A percentile compares a stretch with the other conserved stretches of the same genome.
These are phyloP conservation scores for Agelas oroides DNA, from an alignment of 37 sponge, comb jelly and placozoan genomes.

Conservation along the genomic window DNA sequence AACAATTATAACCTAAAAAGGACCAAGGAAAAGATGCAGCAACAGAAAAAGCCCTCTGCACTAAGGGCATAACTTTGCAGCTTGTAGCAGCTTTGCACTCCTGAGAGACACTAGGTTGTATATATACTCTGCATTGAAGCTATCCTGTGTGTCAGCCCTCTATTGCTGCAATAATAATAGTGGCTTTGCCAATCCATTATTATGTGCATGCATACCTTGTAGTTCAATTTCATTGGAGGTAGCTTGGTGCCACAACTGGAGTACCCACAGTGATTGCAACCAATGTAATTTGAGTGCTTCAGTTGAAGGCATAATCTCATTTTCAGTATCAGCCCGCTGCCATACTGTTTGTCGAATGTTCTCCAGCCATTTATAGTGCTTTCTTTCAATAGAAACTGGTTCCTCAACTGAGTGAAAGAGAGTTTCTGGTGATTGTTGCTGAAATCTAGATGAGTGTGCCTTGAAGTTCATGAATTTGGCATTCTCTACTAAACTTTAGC, in stretches of 20 bases:
- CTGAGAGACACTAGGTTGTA: too few relatives aligned
- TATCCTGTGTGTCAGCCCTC: background rate
- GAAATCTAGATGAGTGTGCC: background rate
- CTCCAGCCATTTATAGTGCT: background rate
- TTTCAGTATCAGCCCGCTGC: constrained; percentile 12
- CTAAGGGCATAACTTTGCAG: too few relatives aligned
- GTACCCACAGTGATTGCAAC: background rate
- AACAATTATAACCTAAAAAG: too few relatives aligned
- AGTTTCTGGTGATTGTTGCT: background rate
- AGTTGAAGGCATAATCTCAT: constrained; percentile 1
- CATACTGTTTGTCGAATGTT: background rate
- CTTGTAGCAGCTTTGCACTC: too few relatives aligned
- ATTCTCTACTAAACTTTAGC: background rate
- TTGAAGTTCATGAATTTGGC: constrained; percentile 6
- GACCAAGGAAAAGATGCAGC: too few relatives aligned
- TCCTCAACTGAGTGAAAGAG: background rate
- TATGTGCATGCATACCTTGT: background rate
- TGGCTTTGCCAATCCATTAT: background rate
- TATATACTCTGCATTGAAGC: too few relatives aligned
- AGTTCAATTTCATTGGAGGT: background rate
- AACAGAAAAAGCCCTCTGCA: too few relatives aligned
- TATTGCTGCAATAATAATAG: too few relatives aligned
- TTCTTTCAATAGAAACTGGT: background rate
- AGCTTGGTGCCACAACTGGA: constrained; percentile 3
- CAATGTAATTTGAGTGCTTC: constrained; percentile 14